Evolutionary conservation across 1,140 invertebrate genomes (phyloP), one percentile per base, ranked within the genome.

Genomic region (Steinernema feltiae): DNA sequence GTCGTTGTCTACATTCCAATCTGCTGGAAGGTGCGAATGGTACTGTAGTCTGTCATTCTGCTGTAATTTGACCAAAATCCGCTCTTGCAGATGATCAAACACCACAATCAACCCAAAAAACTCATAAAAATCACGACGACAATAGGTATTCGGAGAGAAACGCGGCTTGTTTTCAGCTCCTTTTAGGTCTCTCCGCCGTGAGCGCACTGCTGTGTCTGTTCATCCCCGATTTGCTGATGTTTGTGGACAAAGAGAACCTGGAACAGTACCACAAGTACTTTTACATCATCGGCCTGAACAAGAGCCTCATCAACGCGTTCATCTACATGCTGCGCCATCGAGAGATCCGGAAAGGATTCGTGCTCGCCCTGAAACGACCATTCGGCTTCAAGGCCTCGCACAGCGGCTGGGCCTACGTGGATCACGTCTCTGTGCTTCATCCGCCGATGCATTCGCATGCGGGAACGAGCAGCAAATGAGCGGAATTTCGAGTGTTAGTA

Each of bases 181-280:
- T 63, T 63, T 63, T 63, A 63, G 53, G 53, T 17, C 53, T 63
- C 7, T 63, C 53, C 53, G 12, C 53, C 2, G 7, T 15, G 3
- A 63, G 53, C 24, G 53, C 15, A 15, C 53, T 63, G 7, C 53
- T 63, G 15, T 63, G 53, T 21, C 53, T 63, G 15, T 7, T 63
- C 12, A 63, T 63, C 24, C 53, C 53, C 7, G 53, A 63, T 21
- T 21, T 63, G 24, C 12, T 63, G 3, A 63, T 63, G 53, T 63
- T 15, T 21, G 24, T 63, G 15, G 53, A 63, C 53, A 3, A 63
- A 7, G 53, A 63, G 15, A 27, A 27, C 53, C 24, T 63, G 12
- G 12, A 3, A 21, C 53, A 63, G 53, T 63, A 63, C 53, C 53
- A 63, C 53, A 63, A 63, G 53, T 63, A 17, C 53, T 63, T 63